These are phyloP conservation scores for Neodon shergylaensis DNA, from an alignment of 2,113 vertebrate genomes.

Conservation along the genomic window DNA sequence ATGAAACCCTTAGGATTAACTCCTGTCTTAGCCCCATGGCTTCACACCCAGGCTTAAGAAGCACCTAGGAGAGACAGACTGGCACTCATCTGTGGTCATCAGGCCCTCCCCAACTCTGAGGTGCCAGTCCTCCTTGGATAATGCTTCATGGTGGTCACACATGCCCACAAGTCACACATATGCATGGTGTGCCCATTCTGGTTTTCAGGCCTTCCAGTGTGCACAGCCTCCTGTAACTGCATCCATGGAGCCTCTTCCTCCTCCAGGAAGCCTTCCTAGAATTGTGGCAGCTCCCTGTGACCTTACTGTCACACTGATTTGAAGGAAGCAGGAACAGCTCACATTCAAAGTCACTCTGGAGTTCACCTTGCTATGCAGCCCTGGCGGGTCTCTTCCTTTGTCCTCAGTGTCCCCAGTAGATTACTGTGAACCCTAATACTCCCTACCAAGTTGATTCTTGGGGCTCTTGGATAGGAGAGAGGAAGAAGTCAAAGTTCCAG, in stretches of 20 bases:
- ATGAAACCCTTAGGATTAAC: slow-evolving; percentile 17
- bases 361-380: accelerated
- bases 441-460: not conserved
- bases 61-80: not conserved
- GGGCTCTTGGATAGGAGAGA: not conserved
- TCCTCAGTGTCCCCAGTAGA: not conserved
- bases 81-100: not conserved
- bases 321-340: not conserved
- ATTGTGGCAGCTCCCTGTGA: not conserved
- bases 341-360: not conserved
- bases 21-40: not conserved
- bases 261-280: slow-evolving; percentile 58
- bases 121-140: not conserved
- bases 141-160: not conserved
- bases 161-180: not conserved
- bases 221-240: not conserved
- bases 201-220: not conserved
- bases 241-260: not conserved
- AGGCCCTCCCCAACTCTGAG: not conserved
- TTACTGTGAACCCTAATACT: not conserved
- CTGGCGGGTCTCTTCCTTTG: not conserved
- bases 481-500: not conserved
- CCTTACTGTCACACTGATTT: not conserved
- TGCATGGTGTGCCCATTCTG: not conserved
- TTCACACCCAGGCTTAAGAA: slow-evolving; percentile 1